A percentile compares a stretch with the other conserved stretches of the same genome.
Evolutionary conservation across 92 coral and sea anemone species (phyloP).

Genomic region (Phenganax stokvisi): DNA sequence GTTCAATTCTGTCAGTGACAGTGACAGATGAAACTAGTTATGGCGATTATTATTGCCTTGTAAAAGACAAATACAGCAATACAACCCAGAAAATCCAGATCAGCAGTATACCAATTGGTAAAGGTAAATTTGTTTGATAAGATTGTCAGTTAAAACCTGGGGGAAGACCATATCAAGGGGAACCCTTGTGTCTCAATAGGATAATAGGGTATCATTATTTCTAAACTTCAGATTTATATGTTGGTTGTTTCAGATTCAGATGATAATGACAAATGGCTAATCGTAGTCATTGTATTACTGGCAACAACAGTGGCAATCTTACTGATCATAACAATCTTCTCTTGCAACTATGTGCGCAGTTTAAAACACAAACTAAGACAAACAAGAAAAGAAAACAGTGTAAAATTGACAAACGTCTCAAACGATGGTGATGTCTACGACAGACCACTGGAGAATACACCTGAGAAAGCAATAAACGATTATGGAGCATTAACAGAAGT

Average conservation of each 20-base stretch:
- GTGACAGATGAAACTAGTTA: background rate
- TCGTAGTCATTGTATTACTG: background rate
- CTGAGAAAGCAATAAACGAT: background rate
- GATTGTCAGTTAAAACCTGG: background rate
- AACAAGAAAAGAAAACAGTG: background rate
- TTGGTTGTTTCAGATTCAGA: background rate
- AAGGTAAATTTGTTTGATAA: background rate
- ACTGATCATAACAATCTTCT: background rate
- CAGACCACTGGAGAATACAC: background rate
- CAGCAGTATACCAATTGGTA: background rate
- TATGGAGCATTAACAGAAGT: background rate
- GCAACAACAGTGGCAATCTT: background rate
- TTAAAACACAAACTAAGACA: background rate
- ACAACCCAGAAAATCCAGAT: background rate
- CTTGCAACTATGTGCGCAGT: background rate
- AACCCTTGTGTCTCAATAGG: too few species aligned
- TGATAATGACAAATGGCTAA: background rate
- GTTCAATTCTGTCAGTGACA: background rate
- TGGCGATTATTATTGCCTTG: slow-evolving; percentile 16
- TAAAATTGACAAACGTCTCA: background rate
- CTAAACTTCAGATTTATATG: background rate
- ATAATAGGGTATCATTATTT: too few species aligned
- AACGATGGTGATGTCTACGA: background rate
- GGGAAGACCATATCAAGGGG: too few species aligned
- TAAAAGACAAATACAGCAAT: slow-evolving; percentile 1